phyloP scores from a whole-genome alignment of 2,113 vertebrate species.

The Columba janthina region DNA sequence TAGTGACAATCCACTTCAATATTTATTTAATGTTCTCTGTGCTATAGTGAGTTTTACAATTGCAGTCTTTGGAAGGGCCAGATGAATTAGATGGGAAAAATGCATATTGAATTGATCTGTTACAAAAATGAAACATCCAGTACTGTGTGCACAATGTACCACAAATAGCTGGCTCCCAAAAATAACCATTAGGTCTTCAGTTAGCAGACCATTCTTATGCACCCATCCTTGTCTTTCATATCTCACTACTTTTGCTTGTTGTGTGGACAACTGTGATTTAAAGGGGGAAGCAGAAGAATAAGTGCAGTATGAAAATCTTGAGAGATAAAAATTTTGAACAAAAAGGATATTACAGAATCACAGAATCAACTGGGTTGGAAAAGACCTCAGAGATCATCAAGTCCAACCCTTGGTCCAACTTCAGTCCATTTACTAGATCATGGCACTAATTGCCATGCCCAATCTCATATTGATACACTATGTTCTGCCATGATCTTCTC shows the following conservation, averaged over 20 bases:
- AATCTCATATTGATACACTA: not conserved
- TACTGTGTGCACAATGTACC: not conserved
- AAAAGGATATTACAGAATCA: not conserved
- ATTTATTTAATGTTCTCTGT: constrained; percentile 1
- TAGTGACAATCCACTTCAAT: not conserved
- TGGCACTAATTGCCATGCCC: too few species aligned
- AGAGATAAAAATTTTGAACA: not conserved
- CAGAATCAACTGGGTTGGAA: too few species aligned
- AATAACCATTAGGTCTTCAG: not conserved
- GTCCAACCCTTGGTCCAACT: too few species aligned
- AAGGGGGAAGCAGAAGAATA: not conserved
- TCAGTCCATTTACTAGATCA: too few species aligned
- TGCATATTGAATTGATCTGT: not conserved
- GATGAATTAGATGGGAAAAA: not conserved
- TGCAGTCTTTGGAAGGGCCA: not conserved
- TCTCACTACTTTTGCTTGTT: not conserved
- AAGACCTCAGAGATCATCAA: too few species aligned
- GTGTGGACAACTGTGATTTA: not conserved
- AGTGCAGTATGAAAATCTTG: not conserved
- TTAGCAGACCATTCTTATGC: not conserved
- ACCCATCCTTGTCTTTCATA: not conserved
- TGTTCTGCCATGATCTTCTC: not conserved
- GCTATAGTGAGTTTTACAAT: not conserved
- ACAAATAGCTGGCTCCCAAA: not conserved
- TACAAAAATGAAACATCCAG: constrained; percentile 4